A percentile compares a stretch with the other conserved stretches of the same genome.
phyloP scores from a whole-genome alignment of 23 tunicate species.

The Trididemnum nubilum region DNA sequence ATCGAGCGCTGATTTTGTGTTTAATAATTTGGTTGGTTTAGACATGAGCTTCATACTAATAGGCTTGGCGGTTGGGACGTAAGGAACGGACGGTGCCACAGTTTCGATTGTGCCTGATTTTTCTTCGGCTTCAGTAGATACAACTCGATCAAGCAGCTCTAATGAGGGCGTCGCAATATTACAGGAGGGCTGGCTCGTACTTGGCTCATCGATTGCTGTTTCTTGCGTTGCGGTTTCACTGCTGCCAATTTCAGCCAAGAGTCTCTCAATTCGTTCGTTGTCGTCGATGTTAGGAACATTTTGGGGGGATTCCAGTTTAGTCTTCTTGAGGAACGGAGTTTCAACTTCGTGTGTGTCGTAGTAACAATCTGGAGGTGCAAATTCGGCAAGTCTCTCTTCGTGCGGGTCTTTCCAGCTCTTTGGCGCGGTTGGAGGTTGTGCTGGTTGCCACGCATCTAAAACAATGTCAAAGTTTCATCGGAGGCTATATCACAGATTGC shows the following conservation, averaged over 20 bases:
- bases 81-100: slow-evolving; percentile 27
- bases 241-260: slow-evolving; percentile 21
- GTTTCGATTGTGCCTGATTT: neutral
- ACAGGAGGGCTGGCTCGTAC: too few species aligned
- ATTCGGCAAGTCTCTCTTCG: slow-evolving; percentile 53
- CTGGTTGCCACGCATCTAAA: slow-evolving; percentile 56
- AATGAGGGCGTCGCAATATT: too few species aligned
- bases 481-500: too few species aligned
- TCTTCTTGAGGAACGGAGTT: neutral
- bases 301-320: neutral
- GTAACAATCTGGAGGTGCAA: slow-evolving; percentile 76
- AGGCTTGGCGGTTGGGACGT: slow-evolving; percentile 60
- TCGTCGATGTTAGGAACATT: neutral
- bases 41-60: slow-evolving; percentile 49
- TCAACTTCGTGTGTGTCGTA: neutral
- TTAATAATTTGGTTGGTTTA: slow-evolving; percentile 39
- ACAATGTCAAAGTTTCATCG: too few species aligned
- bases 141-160: too few species aligned
- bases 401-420: slow-evolving; percentile 69
- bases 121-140: neutral
- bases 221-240: too few species aligned
- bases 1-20: neutral
- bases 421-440: slow-evolving; percentile 48
- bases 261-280: slow-evolving; percentile 45
- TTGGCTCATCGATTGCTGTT: too few species aligned